Conservation (phyloP, 2,113 vertebrate species). For the Spheniscus mendiculus region DNA sequence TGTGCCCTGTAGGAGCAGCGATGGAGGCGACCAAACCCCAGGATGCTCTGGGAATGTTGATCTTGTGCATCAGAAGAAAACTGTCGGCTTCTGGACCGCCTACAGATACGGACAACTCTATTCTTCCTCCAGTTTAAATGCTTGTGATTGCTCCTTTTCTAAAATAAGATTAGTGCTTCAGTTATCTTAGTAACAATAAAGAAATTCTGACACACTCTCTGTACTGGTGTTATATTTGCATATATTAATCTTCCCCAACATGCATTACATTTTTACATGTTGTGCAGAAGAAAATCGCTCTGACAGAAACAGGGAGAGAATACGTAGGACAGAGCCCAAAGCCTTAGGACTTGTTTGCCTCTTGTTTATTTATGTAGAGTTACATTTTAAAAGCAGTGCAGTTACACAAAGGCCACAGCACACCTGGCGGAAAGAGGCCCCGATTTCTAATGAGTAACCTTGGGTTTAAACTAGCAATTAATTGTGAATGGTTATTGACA, state of each 20-base stretch:
- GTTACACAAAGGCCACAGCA: neutral
- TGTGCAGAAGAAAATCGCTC: neutral
- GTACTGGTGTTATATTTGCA: neutral
- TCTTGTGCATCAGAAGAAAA: neutral
- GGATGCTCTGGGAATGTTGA: neutral
- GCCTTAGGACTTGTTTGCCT: neutral
- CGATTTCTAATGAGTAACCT: neutral
- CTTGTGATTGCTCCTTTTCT: neutral
- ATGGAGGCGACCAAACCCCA: neutral
- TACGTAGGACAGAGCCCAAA: neutral
- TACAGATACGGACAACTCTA: neutral
- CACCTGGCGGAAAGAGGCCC: neutral
- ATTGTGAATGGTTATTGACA: neutral
- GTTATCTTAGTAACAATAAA: neutral
- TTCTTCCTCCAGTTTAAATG: neutral
- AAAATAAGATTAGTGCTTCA: neutral
- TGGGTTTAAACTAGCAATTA: neutral
- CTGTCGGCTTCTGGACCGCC: accelerated
- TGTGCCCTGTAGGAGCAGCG: accelerated
- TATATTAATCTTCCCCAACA: neutral
- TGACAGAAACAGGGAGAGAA: neutral
- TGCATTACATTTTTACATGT: neutral
- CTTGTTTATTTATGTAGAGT: neutral
- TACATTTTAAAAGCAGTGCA: neutral
- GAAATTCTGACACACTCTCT: neutral